Conservation (phyloP, 1,140 invertebrate genomes). For the Chelonus insularis region DNA sequence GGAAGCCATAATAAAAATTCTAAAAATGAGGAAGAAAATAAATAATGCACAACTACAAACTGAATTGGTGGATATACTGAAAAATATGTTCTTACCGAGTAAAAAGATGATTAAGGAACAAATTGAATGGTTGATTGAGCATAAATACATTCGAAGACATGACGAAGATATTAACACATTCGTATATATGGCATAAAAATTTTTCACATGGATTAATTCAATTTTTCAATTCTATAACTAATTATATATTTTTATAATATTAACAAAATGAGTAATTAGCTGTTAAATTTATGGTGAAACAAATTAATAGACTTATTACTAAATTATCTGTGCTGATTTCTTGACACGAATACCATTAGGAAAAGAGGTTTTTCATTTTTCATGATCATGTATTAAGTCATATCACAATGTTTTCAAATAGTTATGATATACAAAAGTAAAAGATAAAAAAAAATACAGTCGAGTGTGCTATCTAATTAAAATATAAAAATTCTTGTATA, state of each 20-base stretch:
- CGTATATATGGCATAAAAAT: constrained; percentile 94
- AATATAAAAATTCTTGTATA: no score
- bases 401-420: no score
- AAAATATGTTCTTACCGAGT: constrained; percentile 98
- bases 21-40: constrained; percentile 96
- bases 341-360: no score
- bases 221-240: constrained; percentile 31
- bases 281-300: no score
- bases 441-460: no score
- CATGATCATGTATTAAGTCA: no score
- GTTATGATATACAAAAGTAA: no score
- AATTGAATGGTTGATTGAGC: constrained; percentile 98
- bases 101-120: constrained; percentile 99
- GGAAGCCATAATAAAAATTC: constrained; percentile 98
- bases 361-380: no score
- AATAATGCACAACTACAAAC: constrained; percentile 93
- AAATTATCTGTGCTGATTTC: no score
- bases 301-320: no score
- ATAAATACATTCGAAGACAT: constrained; percentile 95
- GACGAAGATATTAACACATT: constrained; percentile 98
- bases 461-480: no score
- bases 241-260: constrained; percentile 45
- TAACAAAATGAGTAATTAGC: neutral
- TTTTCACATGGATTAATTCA: constrained; percentile 30
- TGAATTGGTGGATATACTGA: constrained; percentile 96